Conservation (phyloP, 2,113 vertebrate genomes). For the Amphiprion percula region DNA sequence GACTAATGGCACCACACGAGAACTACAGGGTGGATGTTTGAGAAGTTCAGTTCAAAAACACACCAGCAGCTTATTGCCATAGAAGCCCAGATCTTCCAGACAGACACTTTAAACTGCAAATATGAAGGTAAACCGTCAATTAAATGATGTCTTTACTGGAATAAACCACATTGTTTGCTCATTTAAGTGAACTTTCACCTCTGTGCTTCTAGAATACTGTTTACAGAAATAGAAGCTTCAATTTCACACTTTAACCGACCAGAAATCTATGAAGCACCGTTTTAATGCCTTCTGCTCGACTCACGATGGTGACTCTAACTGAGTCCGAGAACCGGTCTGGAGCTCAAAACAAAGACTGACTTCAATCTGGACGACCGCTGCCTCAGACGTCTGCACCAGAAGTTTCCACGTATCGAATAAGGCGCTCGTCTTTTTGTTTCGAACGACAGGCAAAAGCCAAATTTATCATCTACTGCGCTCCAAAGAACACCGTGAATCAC, state of each 20-base stretch:
- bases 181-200: background rate
- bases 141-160: background rate
- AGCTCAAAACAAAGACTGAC: background rate
- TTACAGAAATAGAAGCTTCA: background rate
- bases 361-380: background rate
- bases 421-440: constrained; percentile 1
- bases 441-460: background rate
- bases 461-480: background rate
- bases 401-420: background rate
- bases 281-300: background rate
- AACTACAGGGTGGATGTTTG: no score
- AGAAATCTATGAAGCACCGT: background rate
- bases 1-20: no score
- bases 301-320: background rate
- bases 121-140: no score
- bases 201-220: background rate
- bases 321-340: background rate
- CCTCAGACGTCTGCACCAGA: background rate
- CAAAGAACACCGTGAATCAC: background rate
- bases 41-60: no score
- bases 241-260: background rate
- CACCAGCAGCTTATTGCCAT: no score
- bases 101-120: no score
- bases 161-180: background rate
- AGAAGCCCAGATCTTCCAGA: no score